Conservation (phyloP, 1,140 invertebrate genomes). For the Spodoptera litura region DNA sequence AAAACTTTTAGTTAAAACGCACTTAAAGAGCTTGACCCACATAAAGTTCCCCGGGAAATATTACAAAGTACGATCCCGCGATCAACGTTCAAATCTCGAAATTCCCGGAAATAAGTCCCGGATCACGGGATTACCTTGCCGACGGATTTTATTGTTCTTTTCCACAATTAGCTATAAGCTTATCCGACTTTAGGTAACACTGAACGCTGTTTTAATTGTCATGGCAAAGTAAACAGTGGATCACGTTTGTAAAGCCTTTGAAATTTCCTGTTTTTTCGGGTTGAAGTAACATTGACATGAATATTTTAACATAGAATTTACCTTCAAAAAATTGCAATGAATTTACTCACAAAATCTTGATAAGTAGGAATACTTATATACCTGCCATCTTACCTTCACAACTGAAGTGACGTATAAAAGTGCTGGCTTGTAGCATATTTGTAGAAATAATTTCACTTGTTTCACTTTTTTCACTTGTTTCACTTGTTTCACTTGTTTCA, state of each 20-base stretch:
- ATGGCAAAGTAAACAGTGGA: slow-evolving; percentile 1
- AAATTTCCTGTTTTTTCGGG: slow-evolving; percentile 5
- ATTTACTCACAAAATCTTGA: no score
- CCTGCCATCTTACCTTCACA: no score
- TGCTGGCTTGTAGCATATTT: no score
- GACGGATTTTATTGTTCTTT: slow-evolving; percentile 42
- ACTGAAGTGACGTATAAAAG: no score
- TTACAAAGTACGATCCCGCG: slow-evolving; percentile 36
- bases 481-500: no score
- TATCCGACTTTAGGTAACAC: slow-evolving; percentile 38
- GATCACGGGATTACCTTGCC: slow-evolving; percentile 43
- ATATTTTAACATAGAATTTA: not conserved
- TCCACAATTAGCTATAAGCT: slow-evolving; percentile 35
- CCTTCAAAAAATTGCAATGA: no score
- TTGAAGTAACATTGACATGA: not conserved
- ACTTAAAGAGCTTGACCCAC: slow-evolving; percentile 38
- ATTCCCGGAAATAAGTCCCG: slow-evolving; percentile 45
- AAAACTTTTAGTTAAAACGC: slow-evolving; percentile 34
- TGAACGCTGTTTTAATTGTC: slow-evolving; percentile 32
- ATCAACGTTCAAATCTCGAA: slow-evolving; percentile 44
- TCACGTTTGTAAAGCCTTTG: not conserved
- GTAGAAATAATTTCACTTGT: no score
- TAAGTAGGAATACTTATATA: no score
- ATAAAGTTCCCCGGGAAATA: slow-evolving; percentile 40
- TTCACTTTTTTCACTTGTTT: no score